phyloP scores from a whole-genome alignment of 37 sponge, comb jelly and placozoan species.

The Bolinopsis microptera region DNA sequence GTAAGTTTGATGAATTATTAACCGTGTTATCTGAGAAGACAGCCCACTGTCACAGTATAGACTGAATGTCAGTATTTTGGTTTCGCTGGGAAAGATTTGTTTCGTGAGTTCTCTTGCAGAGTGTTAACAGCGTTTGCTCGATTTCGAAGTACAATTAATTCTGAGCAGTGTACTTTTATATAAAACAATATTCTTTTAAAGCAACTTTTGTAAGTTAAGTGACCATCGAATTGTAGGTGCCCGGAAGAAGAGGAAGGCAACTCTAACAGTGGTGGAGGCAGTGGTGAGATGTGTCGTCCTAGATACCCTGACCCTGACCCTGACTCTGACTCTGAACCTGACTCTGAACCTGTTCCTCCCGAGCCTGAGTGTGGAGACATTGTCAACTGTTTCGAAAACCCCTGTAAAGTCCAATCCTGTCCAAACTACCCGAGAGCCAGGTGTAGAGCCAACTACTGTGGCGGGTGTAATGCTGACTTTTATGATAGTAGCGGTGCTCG shows the following conservation, averaged over 20 bases:
- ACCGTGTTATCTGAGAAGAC: too few relatives aligned
- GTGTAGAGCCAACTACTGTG: constrained; percentile 31
- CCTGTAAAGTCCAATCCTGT: neutral
- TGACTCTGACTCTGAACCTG: neutral
- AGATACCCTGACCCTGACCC: neutral
- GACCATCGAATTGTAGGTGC: too few relatives aligned
- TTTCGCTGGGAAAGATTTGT: too few relatives aligned
- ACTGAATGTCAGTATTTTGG: too few relatives aligned
- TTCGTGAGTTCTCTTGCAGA: too few relatives aligned
- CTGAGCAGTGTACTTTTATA: too few relatives aligned
- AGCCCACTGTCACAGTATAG: too few relatives aligned
- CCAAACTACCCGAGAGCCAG: neutral
- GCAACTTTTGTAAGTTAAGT: too few relatives aligned
- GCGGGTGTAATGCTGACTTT: constrained; percentile 17
- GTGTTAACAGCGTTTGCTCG: too few relatives aligned
- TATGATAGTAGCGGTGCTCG: neutral
- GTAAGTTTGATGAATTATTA: too few relatives aligned
- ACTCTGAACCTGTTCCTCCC: neutral
- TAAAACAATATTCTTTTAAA: too few relatives aligned
- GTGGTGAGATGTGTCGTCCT: neutral
- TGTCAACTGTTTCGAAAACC: neutral
- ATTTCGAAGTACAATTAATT: too few relatives aligned
- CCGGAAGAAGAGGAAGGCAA: neutral
- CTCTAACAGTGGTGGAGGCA: neutral
- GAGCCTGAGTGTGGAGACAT: neutral